phyloP scores from a whole-genome alignment of 2,797 vertebrate genomes.

The Enteromius viviparus region DNA sequence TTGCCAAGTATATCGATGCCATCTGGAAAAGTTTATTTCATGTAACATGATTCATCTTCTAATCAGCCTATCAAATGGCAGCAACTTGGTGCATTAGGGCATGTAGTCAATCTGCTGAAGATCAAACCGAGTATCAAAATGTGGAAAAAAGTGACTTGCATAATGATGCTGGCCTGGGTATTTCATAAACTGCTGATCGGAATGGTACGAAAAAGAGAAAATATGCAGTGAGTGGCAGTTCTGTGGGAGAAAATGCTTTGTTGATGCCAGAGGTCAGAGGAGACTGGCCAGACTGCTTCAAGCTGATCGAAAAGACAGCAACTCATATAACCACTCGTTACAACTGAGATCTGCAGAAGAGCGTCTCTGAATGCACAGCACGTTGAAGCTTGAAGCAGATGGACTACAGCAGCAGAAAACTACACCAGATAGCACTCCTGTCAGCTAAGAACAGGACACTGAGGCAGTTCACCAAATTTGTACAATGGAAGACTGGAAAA shows the following conservation, averaged over 20 bases:
- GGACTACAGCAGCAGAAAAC: background rate
- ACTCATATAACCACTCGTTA: background rate
- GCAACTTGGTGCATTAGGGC: background rate
- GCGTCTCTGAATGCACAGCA: background rate
- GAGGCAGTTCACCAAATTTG: background rate
- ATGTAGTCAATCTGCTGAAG: background rate
- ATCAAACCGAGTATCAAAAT: background rate
- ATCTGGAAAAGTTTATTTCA: background rate
- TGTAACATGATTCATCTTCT: background rate
- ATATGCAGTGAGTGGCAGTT: background rate
- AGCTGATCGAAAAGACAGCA: slow-evolving; percentile 38
- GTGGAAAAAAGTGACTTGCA: background rate
- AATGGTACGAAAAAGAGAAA: background rate
- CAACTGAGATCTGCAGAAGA: background rate
- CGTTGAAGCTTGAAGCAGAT: no score
- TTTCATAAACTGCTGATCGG: background rate
- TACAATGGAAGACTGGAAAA: background rate
- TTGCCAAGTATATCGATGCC: background rate
- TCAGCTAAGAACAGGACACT: no score
- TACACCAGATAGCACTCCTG: background rate
- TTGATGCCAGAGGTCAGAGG: slow-evolving; percentile 56
- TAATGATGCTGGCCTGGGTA: background rate
- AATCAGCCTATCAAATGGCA: background rate
- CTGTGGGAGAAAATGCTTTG: slow-evolving; percentile 44
- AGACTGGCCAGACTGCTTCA: slow-evolving; percentile 49